Evolutionary conservation across 2,888 invertebrate species (phyloP), one percentile per base, ranked within the genome.

Genomic region (Apantesis nais): DNA sequence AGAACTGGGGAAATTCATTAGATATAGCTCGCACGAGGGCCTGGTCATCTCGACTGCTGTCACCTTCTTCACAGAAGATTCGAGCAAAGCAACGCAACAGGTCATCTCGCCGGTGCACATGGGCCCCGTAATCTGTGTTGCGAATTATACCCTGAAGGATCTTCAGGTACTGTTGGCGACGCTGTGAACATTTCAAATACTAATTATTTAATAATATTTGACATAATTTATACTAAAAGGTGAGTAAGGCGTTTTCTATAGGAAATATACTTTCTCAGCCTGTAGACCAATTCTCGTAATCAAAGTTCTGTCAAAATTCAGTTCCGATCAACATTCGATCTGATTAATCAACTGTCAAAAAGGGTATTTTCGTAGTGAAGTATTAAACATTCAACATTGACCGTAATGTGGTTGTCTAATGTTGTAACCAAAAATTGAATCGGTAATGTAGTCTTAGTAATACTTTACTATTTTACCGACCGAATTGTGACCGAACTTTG

Each of bases 31-130:
- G 95, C 22, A 98, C 97, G 63, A 98, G 93, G 75, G 97, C 96
- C 85, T 98, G 98, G 92, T 98, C 98, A 31, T 96, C 95, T 76
- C 96, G 96, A 87, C 98, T 98, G 81, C 96, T 95, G 39, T 97
- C 96, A 7, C 96, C 96, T 86, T 98, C 98, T 88, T 98, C 98
- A 88, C 97, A 97, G 90, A 98, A 97, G 88, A 98, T 98, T 66
- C 98, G 95, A 44, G 98, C 98, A 89, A 98, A 98, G 86, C 98
- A 98, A 85, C 98, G 97, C 76, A 97, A 95, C 65, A 98, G 94
- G 89, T 98, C 98, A 74, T 97, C 97, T 67, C 96, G 96, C 22
- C 98, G 96, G 90, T 98, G 98, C 74, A 96, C 94, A 88, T 98
- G 98, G 48, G 97, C 97, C 3, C 96, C 96, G 87, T 98, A 98